Percentiles rank a stretch among this genome's conserved stretches.
phyloP scores from a whole-genome alignment of 2,113 vertebrate species.

The Muntiacus muntjak region DNA sequence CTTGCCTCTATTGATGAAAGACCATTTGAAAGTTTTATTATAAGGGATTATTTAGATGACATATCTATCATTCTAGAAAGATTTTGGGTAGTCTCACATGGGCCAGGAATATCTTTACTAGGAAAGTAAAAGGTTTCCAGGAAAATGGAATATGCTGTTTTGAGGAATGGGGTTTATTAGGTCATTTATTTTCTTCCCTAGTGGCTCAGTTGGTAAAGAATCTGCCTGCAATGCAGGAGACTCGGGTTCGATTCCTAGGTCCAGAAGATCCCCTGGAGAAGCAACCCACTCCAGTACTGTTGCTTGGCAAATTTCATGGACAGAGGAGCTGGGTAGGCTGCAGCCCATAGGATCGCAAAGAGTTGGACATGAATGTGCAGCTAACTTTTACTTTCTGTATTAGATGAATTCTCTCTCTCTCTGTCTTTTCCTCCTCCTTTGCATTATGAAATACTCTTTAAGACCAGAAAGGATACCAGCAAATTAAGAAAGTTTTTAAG shows the following conservation, averaged over 20 bases:
- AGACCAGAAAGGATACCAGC: neutral
- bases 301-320: neutral
- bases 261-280: neutral
- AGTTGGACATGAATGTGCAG: neutral
- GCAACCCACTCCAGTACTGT: neutral
- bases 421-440: neutral
- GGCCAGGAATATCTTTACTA: neutral
- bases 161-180: neutral
- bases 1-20: neutral
- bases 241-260: neutral
- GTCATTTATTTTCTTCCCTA: neutral
- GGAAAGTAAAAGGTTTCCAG: neutral
- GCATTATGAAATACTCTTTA: neutral
- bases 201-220: neutral
- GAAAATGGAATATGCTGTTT: neutral
- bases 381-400: neutral
- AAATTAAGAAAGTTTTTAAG: neutral
- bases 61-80: neutral
- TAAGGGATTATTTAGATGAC: neutral
- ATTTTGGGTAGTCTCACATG: neutral
- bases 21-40: neutral
- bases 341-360: neutral
- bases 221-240: neutral
- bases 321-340: neutral
- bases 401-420: neutral